Percentiles rank a stretch among this genome's conserved stretches.
These are phyloP conservation scores for Zaprionus nigranus DNA, from an alignment of 1,140 invertebrate species.

Conservation along the genomic window DNA sequence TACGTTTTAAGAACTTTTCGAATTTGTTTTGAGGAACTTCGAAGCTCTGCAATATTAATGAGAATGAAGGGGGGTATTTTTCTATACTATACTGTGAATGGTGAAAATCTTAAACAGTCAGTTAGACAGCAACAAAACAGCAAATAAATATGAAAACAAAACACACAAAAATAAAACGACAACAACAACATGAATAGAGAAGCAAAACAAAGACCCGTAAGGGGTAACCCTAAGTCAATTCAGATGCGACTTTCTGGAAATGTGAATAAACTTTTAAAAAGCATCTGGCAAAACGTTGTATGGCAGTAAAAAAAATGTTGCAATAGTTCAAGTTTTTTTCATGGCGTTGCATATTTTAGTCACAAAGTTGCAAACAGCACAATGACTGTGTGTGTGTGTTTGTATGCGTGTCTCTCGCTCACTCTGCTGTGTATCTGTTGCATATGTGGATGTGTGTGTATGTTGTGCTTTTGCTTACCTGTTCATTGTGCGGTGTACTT, in stretches of 20 bases:
- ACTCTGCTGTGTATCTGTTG: slow-evolving; percentile 7
- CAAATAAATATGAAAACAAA: slow-evolving; percentile 35
- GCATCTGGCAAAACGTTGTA: slow-evolving; percentile 48
- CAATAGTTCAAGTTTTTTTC: slow-evolving; percentile 80
- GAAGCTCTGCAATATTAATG: slow-evolving; percentile 64
- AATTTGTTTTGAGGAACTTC: slow-evolving; percentile 54
- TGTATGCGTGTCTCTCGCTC: slow-evolving; percentile 3
- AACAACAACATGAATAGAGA: slow-evolving; percentile 31
- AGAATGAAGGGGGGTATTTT: slow-evolving; percentile 16
- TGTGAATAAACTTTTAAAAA: slow-evolving; percentile 76
- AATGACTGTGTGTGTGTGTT: slow-evolving; percentile 35
- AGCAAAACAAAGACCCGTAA: slow-evolving; percentile 17
- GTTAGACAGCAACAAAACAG: slow-evolving; percentile 18
- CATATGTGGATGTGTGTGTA: slow-evolving; percentile 41
- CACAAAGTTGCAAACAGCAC: slow-evolving; percentile 53
- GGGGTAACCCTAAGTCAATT: slow-evolving; percentile 24
- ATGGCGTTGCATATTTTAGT: slow-evolving; percentile 72
- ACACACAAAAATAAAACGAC: slow-evolving; percentile 20
- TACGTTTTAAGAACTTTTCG: slow-evolving; percentile 16
- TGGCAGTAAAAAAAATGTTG: slow-evolving; percentile 59
- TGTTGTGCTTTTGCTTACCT: slow-evolving; percentile 67
- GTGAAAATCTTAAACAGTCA: slow-evolving; percentile 57
- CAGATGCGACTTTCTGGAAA: slow-evolving; percentile 64
- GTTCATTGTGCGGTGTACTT: slow-evolving; percentile 78
- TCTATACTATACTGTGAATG: neutral